These are phyloP conservation scores for Myotis planiceps DNA, from an alignment of 2,797 vertebrate genomes.

Conservation along the genomic window DNA sequence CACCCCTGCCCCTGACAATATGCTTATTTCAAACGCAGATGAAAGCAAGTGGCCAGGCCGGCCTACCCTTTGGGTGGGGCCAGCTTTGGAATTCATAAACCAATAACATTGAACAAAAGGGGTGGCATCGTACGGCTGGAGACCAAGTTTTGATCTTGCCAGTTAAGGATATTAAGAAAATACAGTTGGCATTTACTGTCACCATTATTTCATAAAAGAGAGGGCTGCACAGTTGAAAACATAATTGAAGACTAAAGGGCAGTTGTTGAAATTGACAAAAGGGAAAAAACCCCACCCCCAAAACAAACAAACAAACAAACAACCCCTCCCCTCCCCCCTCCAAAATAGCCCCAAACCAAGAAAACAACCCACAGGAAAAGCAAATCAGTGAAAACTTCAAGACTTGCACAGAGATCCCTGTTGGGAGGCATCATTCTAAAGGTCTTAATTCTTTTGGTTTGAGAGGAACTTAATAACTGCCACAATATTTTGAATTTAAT, in stretches of 20 bases:
- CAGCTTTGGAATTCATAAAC: background rate
- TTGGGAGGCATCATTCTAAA: background rate
- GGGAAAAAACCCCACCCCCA: background rate
- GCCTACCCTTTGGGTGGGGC: background rate
- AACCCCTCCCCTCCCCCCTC: background rate
- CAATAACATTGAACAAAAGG: background rate
- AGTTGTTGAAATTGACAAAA: background rate
- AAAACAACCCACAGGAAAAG: background rate
- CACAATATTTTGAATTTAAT: too few species aligned
- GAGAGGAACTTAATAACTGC: background rate
- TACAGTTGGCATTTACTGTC: background rate
- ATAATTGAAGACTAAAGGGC: background rate
- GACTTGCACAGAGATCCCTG: background rate
- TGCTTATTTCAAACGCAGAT: background rate
- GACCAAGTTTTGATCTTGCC: background rate
- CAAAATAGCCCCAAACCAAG: background rate
- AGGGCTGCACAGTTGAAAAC: background rate
- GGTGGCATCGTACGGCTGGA: accelerated
- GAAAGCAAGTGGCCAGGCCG: background rate
- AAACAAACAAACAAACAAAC: background rate
- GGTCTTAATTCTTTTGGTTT: background rate
- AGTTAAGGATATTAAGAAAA: background rate
- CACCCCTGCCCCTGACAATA: too few species aligned
- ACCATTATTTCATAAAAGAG: background rate
- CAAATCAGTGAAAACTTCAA: background rate